phyloP scores from a whole-genome alignment of 2,888 invertebrate genomes.

The Julus scandinavius region DNA sequence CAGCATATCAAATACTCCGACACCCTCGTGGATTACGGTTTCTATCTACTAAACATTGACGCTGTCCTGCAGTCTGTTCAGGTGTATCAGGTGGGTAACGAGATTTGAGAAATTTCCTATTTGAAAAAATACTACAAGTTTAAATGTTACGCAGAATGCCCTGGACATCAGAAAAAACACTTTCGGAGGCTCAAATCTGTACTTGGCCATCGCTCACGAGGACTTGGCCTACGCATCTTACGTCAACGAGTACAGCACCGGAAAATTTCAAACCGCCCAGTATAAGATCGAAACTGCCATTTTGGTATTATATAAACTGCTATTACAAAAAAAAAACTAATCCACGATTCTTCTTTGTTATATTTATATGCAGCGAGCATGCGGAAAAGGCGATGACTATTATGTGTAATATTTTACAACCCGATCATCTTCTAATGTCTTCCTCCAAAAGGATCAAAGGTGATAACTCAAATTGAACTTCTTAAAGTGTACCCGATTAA shows the following conservation, averaged over 20 bases:
- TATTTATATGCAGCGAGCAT: slow-evolving; percentile 74
- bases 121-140: neutral
- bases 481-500: slow-evolving; percentile 47
- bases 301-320: too few species aligned
- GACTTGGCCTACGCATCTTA: slow-evolving; percentile 94
- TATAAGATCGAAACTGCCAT: slow-evolving; percentile 64
- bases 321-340: too few species aligned
- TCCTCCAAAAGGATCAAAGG: slow-evolving; percentile 88
- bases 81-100: slow-evolving; percentile 76
- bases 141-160: slow-evolving; percentile 66
- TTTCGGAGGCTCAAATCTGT: slow-evolving; percentile 85
- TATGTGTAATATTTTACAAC: slow-evolving; percentile 81
- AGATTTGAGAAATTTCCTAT: neutral
- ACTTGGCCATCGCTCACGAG: slow-evolving; percentile 89
- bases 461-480: slow-evolving; percentile 57
- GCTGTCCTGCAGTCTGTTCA: slow-evolving; percentile 84
- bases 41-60: slow-evolving; percentile 89
- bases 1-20: slow-evolving; percentile 86
- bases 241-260: slow-evolving; percentile 90
- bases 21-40: slow-evolving; percentile 87
- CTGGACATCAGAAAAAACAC: slow-evolving; percentile 78
- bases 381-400: slow-evolving; percentile 85
- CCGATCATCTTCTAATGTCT: slow-evolving; percentile 85
- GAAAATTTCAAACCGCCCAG: slow-evolving; percentile 83
- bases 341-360: neutral